A percentile compares a stretch with the other conserved stretches of the same genome.
phyloP scores from a whole-genome alignment of 2,888 invertebrate species.

The Amphipyra tragopoginis region DNA sequence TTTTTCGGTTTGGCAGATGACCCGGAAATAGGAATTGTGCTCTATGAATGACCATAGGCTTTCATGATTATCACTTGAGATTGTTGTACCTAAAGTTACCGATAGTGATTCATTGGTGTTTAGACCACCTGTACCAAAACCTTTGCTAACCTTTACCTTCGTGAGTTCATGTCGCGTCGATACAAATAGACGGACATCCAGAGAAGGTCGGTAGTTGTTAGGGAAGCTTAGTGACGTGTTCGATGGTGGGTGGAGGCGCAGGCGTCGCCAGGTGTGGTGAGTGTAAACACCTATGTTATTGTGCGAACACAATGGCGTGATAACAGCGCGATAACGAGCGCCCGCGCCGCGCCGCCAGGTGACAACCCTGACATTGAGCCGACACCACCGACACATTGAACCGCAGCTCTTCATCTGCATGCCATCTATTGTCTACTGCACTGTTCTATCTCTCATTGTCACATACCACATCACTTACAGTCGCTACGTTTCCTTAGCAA shows the following conservation, averaged over 20 bases:
- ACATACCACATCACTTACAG: background rate
- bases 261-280: slow-evolving; percentile 47
- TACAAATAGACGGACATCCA: background rate
- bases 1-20: background rate
- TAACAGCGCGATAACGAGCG: slow-evolving; percentile 60
- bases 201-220: background rate
- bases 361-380: slow-evolving; percentile 54
- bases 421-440: slow-evolving; percentile 5
- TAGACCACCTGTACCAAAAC: no score
- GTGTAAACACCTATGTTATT: slow-evolving; percentile 63
- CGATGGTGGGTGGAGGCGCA: background rate
- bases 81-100: no score
- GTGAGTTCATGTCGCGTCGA: no score
- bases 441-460: background rate
- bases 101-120: no score
- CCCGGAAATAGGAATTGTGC: background rate
- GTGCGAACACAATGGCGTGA: slow-evolving; percentile 62
- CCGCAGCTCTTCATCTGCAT: background rate
- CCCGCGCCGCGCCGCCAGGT: slow-evolving; percentile 36
- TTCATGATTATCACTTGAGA: background rate
- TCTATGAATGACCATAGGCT: no score
- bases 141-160: no score
- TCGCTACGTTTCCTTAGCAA: background rate
- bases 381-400: slow-evolving; percentile 22
- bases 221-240: background rate